These are phyloP conservation scores for Mythimna ferrago DNA, from an alignment of 2,888 invertebrate genomes.

Conservation along the genomic window DNA sequence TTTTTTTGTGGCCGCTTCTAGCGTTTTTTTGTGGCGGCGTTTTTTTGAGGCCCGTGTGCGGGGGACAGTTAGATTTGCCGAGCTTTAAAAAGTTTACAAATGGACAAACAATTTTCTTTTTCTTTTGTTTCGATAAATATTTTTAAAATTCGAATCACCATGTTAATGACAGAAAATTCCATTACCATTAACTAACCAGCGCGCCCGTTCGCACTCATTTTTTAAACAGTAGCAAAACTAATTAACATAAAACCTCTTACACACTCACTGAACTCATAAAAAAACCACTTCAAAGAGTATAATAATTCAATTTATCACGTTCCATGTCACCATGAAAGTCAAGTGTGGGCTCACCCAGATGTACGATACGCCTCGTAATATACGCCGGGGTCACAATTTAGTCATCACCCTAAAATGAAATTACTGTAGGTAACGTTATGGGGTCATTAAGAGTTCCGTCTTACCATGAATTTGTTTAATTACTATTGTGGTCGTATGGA, in stretches of 20 bases:
- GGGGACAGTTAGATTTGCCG: no score
- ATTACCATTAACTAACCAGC: not conserved
- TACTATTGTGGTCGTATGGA: slow-evolving; percentile 26
- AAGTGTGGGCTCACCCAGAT: slow-evolving; percentile 47
- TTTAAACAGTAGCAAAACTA: slow-evolving; percentile 35
- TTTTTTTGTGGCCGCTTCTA: no score
- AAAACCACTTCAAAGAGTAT: slow-evolving; percentile 53
- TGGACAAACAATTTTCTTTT: no score
- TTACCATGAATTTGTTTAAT: slow-evolving; percentile 48
- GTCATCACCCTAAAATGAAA: slow-evolving; percentile 62
- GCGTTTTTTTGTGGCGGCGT: no score
- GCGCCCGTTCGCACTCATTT: slow-evolving; percentile 8
- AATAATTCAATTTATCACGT: slow-evolving; percentile 62
- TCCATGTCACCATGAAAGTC: slow-evolving; percentile 46
- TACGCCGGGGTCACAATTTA: slow-evolving; percentile 53
- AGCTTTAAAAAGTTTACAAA: no score
- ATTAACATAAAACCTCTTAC: slow-evolving; percentile 43
- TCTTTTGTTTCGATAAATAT: not conserved
- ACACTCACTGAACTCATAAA: slow-evolving; percentile 44
- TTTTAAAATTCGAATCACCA: not conserved
- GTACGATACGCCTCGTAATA: slow-evolving; percentile 40
- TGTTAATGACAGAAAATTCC: not conserved
- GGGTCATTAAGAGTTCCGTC: slow-evolving; percentile 36
- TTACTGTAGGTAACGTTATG: slow-evolving; percentile 56
- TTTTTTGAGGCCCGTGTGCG: no score